A percentile compares a stretch with the other conserved stretches of the same genome.
phyloP scores from a whole-genome alignment of 2,797 vertebrate species.

The Mallotus villosus region DNA sequence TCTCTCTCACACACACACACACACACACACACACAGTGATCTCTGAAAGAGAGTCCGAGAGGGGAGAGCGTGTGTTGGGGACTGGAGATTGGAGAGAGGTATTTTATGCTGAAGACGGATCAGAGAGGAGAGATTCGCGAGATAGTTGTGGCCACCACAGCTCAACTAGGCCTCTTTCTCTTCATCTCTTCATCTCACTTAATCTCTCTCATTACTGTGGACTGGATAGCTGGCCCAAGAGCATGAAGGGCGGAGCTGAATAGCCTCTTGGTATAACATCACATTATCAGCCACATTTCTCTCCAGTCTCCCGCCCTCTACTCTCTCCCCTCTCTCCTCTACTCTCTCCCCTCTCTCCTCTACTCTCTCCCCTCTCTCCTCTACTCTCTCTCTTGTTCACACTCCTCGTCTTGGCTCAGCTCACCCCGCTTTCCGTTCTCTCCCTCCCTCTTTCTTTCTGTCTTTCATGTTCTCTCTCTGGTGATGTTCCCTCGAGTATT shows the following conservation, averaged over 20 bases:
- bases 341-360: background rate
- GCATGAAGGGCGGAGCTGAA: too few relatives aligned
- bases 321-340: conserved; percentile 44
- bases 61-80: too few relatives aligned
- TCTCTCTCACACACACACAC: background rate
- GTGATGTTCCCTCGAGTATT: background rate
- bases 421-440: background rate
- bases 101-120: too few relatives aligned
- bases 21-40: conserved; percentile 2
- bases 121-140: too few relatives aligned
- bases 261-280: too few relatives aligned
- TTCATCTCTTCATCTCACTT: background rate
- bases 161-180: too few relatives aligned
- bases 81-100: too few relatives aligned
- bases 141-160: too few relatives aligned
- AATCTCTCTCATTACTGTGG: conserved; percentile 30
- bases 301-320: background rate
- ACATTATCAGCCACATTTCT: too few relatives aligned
- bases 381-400: background rate
- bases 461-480: conserved; percentile 26
- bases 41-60: too few relatives aligned
- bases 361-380: conserved; percentile 44
- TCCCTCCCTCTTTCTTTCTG: background rate
- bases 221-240: background rate
- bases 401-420: conserved; percentile 1